phyloP scores from a whole-genome alignment of 2,888 invertebrate genomes.

The Cactoblastis cactorum region DNA sequence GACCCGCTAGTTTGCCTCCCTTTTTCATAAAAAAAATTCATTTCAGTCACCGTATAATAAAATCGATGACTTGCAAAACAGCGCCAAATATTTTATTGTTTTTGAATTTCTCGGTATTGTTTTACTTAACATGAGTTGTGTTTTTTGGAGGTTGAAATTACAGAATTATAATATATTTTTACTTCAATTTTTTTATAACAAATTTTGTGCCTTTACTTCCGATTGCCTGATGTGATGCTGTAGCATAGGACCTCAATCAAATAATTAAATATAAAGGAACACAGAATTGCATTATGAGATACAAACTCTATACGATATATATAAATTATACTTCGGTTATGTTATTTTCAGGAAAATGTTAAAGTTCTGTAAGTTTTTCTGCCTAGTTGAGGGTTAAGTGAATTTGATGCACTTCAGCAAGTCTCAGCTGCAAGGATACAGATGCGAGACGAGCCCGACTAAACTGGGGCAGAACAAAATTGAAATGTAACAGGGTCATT shows the following conservation, averaged over 20 bases:
- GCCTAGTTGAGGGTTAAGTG: background rate
- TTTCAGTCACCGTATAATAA: conserved; percentile 1
- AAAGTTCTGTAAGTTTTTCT: background rate
- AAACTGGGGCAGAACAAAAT: background rate
- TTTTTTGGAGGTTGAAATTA: background rate
- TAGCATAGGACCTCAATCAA: no score
- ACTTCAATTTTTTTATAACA: no score
- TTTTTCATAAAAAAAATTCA: no score
- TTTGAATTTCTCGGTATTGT: background rate
- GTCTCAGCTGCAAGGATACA: conserved; percentile 9
- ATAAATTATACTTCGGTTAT: no score
- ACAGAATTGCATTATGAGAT: no score
- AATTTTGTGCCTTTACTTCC: background rate
- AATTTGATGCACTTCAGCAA: conserved; percentile 2
- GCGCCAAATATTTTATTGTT: background rate
- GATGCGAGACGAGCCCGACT: background rate
- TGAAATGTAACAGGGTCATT: conserved; percentile 9
- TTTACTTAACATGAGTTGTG: background rate
- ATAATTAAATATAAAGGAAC: no score
- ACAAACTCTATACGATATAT: no score
- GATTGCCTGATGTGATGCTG: no score
- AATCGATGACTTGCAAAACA: conserved; percentile 10
- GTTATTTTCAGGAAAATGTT: no score
- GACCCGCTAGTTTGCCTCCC: no score
- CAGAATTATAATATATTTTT: background rate